Conservation (phyloP, 2,797 vertebrate species). For the Erpetoichthys calabaricus region DNA sequence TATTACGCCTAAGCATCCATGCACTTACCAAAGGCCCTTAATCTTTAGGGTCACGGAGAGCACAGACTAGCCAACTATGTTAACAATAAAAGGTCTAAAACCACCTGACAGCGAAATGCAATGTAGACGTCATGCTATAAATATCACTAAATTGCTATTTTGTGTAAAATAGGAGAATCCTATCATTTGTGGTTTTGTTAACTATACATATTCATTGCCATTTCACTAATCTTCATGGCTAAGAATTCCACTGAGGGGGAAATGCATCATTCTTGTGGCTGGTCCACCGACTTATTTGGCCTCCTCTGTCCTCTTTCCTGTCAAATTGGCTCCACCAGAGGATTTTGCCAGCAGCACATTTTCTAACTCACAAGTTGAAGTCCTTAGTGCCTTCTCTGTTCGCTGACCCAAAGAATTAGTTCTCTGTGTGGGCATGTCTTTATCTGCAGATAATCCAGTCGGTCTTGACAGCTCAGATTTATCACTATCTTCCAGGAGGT, state of each 20-base stretch:
- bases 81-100: no score
- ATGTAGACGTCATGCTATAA: no score
- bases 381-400: constrained; percentile 26
- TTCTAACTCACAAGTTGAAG: constrained; percentile 30
- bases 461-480: constrained; percentile 33
- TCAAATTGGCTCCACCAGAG: constrained; percentile 4
- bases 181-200: no score
- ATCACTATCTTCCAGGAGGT: constrained; percentile 39
- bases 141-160: no score
- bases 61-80: no score
- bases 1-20: no score
- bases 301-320: constrained; percentile 10
- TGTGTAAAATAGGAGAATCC: no score
- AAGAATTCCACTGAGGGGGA: background rate
- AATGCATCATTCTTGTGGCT: constrained; percentile 26
- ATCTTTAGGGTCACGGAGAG: no score
- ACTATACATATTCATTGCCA: background rate
- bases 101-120: no score
- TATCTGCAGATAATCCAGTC: constrained; percentile 31
- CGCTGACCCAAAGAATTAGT: constrained; percentile 26
- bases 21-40: no score
- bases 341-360: constrained; percentile 24
- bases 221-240: constrained; percentile 14
- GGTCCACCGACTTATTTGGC: constrained; percentile 14
- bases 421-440: constrained; percentile 25